Evolutionary conservation across 2,113 vertebrate species (phyloP).

Genomic region (Oncorhynchus mykiss): DNA sequence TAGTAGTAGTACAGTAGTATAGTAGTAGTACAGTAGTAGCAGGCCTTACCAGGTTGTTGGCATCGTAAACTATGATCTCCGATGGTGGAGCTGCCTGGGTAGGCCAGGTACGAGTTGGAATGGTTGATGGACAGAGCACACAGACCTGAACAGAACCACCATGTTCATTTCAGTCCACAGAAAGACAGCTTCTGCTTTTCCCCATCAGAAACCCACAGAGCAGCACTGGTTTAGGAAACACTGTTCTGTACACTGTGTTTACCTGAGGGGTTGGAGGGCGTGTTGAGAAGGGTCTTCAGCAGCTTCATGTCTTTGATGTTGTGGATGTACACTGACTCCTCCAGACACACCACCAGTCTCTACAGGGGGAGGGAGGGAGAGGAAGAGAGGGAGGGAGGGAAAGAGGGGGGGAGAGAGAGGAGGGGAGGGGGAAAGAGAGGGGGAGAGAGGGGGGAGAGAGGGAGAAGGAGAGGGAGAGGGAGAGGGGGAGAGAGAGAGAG

Average conservation of each 20-base stretch:
- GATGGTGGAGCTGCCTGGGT: slow-evolving; percentile 86
- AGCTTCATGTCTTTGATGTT: slow-evolving; percentile 94
- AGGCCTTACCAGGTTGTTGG: slow-evolving; percentile 83
- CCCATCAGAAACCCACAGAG: too few relatives aligned
- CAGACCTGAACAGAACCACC: slow-evolving; percentile 49
- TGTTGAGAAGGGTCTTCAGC: slow-evolving; percentile 88
- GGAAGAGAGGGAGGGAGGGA: too few relatives aligned
- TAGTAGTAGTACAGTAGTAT: not conserved
- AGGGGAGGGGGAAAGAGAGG: too few relatives aligned
- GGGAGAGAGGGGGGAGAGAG: too few relatives aligned
- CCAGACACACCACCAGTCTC: slow-evolving; percentile 89
- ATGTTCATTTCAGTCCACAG: too few relatives aligned
- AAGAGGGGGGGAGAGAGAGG: too few relatives aligned
- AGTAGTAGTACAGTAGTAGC: not conserved
- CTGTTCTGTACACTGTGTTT: not conserved
- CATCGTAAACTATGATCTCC: slow-evolving; percentile 90
- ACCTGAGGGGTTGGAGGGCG: slow-evolving; percentile 87
- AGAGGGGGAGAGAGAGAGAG: not conserved
- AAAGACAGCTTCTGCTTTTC: too few relatives aligned
- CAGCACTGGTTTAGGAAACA: too few relatives aligned
- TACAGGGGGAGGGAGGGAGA: slow-evolving; percentile 34
- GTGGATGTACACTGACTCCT: slow-evolving; percentile 89
- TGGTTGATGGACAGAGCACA: slow-evolving; percentile 89
- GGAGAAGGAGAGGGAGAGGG: too few relatives aligned
- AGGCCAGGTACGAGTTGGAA: slow-evolving; percentile 87